Conservation (phyloP, 2,797 vertebrate genomes). For the Rhynchotus rufescens region DNA sequence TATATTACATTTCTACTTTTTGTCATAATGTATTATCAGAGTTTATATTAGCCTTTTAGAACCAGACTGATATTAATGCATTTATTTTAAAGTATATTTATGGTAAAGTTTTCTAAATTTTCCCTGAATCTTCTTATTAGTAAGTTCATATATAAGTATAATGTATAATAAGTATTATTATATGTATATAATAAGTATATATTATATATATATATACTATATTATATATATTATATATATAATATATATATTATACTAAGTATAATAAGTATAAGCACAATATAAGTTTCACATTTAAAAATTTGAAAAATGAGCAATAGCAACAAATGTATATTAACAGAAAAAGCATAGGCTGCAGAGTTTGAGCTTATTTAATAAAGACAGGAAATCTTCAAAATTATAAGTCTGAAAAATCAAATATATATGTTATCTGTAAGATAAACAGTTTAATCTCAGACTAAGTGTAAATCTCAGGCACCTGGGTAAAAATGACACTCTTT, state of each 20-base stretch:
- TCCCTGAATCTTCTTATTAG: neutral
- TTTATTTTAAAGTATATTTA: neutral
- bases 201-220: too few relatives aligned
- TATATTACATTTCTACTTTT: neutral
- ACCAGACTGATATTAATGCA: neutral
- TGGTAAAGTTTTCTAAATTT: neutral
- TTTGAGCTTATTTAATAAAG: neutral
- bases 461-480: neutral
- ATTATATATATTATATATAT: too few relatives aligned
- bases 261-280: too few relatives aligned
- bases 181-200: too few relatives aligned
- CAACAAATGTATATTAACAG: too few relatives aligned
- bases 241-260: too few relatives aligned
- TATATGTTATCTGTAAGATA: neutral
- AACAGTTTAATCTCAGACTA: neutral
- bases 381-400: neutral
- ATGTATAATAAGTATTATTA: too few relatives aligned
- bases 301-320: neutral
- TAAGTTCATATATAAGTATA: neutral
- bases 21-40: neutral
- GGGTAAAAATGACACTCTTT: neutral
- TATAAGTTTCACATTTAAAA: neutral
- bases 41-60: neutral
- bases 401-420: neutral
- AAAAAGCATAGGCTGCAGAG: neutral